A percentile compares a stretch with the other conserved stretches of the same genome.
Conservation (phyloP, 2,888 invertebrate species). For the Trichogramma evanescens region DNA sequence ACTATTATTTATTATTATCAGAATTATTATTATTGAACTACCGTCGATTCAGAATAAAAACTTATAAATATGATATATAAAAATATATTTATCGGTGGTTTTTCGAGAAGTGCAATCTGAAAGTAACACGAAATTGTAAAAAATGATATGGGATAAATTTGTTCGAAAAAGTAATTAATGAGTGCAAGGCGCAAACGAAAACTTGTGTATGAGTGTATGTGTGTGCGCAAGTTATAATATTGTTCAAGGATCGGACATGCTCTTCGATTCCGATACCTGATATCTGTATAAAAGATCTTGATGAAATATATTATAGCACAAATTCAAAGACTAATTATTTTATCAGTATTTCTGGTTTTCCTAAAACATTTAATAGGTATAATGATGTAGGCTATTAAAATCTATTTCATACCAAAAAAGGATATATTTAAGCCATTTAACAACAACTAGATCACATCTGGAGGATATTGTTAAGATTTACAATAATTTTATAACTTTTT, state of each 20-base stretch:
- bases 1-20: too few relatives aligned
- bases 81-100: constrained; percentile 13
- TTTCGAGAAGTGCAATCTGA: constrained; percentile 24
- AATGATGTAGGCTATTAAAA: neutral
- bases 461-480: constrained; percentile 6
- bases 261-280: constrained; percentile 23
- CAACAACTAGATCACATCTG: constrained; percentile 15
- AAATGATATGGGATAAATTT: constrained; percentile 9
- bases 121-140: constrained; percentile 21
- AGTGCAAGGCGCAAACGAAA: constrained; percentile 2
- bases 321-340: neutral
- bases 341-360: too few relatives aligned
- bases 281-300: constrained; percentile 25
- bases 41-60: constrained; percentile 13
- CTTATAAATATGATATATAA: neutral
- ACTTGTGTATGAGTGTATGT: constrained; percentile 16
- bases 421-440: constrained; percentile 20
- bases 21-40: neutral
- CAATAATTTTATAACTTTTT: constrained; percentile 7
- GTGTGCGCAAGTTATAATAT: constrained; percentile 1
- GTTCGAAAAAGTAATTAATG: constrained; percentile 13
- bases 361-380: neutral
- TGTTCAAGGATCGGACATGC: constrained; percentile 24
- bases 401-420: constrained; percentile 13
- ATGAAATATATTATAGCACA: constrained; percentile 26